phyloP scores from a whole-genome alignment of 2,888 invertebrate species.

The Brachypterus glaber region DNA sequence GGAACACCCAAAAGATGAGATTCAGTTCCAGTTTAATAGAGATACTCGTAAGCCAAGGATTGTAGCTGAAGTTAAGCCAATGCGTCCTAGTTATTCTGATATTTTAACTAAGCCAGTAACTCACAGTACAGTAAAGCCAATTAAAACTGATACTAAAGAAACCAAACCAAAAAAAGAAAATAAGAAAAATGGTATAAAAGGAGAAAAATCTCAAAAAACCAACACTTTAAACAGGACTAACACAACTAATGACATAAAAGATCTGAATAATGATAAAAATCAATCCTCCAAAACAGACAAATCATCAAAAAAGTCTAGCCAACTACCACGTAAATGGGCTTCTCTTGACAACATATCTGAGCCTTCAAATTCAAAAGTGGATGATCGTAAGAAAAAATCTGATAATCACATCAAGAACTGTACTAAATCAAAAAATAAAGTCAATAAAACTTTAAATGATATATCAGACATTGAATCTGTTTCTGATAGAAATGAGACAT shows the following conservation, averaged over 20 bases:
- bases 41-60: conserved; percentile 57
- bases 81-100: conserved; percentile 79
- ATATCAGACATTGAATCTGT: conserved; percentile 30
- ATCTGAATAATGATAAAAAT: conserved; percentile 28
- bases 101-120: conserved; percentile 59
- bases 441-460: conserved; percentile 36
- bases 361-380: conserved; percentile 38
- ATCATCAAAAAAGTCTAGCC: conserved; percentile 35
- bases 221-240: conserved; percentile 43
- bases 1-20: conserved; percentile 27
- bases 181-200: conserved; percentile 40
- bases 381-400: conserved; percentile 33
- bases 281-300: conserved; percentile 34
- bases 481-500: conserved; percentile 29
- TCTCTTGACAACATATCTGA: conserved; percentile 48
- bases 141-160: conserved; percentile 35
- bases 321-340: conserved; percentile 49
- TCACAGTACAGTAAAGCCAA: conserved; percentile 33
- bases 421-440: conserved; percentile 43
- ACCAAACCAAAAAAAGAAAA: conserved; percentile 38
- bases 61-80: conserved; percentile 77
- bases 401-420: conserved; percentile 44
- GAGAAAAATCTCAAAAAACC: conserved; percentile 35
- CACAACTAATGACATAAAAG: conserved; percentile 45
- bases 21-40: conserved; percentile 42